A percentile compares a stretch with the other conserved stretches of the same genome.
Evolutionary conservation across 92 coral and sea anemone genomes (phyloP).

Genomic region (Epizoanthus illoricatus): DNA sequence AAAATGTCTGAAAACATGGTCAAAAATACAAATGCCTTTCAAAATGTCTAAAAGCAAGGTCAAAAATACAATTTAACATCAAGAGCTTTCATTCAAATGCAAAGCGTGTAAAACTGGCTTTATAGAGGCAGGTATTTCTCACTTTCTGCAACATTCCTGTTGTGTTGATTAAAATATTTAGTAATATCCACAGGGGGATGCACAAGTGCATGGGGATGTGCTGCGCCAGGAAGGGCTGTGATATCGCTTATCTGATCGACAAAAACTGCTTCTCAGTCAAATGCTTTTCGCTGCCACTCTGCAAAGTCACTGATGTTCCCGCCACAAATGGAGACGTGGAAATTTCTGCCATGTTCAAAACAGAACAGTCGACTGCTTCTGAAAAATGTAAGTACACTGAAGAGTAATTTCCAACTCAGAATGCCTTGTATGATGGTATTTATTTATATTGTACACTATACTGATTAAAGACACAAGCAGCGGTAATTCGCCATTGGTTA

Average conservation of each 20-base stretch:
- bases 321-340: conserved; percentile 83
- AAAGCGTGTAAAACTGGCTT: too few species aligned
- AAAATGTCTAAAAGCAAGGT: too few species aligned
- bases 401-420: background rate
- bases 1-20: too few species aligned
- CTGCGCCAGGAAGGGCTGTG: conserved; percentile 80
- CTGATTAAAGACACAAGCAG: too few species aligned
- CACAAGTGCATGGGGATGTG: conserved; percentile 81
- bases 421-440: too few species aligned
- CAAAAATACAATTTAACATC: too few species aligned
- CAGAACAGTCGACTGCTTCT: conserved; percentile 51
- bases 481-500: too few species aligned
- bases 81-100: too few species aligned
- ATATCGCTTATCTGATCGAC: conserved; percentile 94
- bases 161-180: background rate
- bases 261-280: conserved; percentile 85
- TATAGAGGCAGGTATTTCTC: too few species aligned
- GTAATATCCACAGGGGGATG: conserved; percentile 62
- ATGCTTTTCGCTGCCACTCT: conserved; percentile 78
- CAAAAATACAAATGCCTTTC: too few species aligned
- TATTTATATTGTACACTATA: too few species aligned
- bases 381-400: conserved; percentile 62
- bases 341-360: conserved; percentile 73
- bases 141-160: too few species aligned
- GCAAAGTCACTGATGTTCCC: conserved; percentile 69